A percentile compares a stretch with the other conserved stretches of the same genome.
Conservation (phyloP, 2,797 vertebrate genomes). For the Eulemur albifrons region DNA sequence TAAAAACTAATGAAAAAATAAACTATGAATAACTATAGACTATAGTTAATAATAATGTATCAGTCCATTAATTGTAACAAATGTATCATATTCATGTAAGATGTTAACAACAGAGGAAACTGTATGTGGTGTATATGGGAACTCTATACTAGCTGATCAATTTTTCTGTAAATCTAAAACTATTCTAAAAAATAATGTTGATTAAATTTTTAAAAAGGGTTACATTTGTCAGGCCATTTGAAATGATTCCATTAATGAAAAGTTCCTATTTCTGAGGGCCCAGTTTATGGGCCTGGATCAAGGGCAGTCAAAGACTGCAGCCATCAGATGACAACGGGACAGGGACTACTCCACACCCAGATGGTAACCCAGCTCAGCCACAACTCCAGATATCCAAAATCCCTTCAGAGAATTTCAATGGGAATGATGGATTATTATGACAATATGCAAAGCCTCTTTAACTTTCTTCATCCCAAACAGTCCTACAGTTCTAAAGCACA, state of each 20-base stretch:
- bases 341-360: neutral
- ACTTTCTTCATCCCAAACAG: conserved; percentile 46
- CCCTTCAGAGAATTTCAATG: conserved; percentile 28
- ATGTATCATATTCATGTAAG: neutral
- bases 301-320: conserved; percentile 26
- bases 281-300: neutral
- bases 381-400: neutral
- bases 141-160: neutral
- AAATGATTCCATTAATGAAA: conserved; percentile 56
- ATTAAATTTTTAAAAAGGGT: neutral
- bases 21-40: neutral
- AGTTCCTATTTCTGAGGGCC: neutral
- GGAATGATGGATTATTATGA: conserved; percentile 4
- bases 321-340: conserved; percentile 16
- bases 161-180: conserved; percentile 20
- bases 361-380: neutral
- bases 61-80: conserved; percentile 13
- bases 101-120: neutral
- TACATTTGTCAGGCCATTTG: conserved; percentile 23
- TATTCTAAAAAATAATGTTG: neutral
- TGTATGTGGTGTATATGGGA: neutral
- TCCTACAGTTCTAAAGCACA: neutral
- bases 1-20: neutral
- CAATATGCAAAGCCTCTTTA: neutral
- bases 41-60: neutral